These are phyloP conservation scores for Platycnemis pennipes DNA, from an alignment of 2,888 invertebrate genomes.

Conservation along the genomic window DNA sequence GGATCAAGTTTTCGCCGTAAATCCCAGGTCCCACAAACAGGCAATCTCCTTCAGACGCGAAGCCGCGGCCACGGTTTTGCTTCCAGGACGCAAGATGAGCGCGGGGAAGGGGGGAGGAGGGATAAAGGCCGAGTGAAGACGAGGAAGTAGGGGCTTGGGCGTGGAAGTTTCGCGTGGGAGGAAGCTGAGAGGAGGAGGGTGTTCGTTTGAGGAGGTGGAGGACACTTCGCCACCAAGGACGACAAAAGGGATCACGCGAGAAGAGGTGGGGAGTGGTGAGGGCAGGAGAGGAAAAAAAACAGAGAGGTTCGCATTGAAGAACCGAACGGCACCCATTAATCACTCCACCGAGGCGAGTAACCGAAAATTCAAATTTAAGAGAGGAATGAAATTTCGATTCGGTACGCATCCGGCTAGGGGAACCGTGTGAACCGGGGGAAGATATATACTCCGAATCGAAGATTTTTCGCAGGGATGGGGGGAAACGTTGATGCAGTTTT, in stretches of 20 bases:
- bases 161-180: background rate
- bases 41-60: conserved; percentile 54
- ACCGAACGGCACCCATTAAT: background rate
- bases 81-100: background rate
- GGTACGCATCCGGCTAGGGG: background rate
- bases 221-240: background rate
- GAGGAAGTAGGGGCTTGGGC: background rate
- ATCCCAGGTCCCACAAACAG: conserved; percentile 51
- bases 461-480: background rate
- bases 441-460: background rate
- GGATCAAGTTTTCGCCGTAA: conserved; percentile 64
- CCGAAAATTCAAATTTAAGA: background rate
- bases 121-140: too few species aligned
- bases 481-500: too few species aligned
- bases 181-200: background rate
- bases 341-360: background rate
- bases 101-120: background rate
- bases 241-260: background rate
- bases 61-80: background rate
- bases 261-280: background rate
- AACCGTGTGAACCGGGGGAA: too few species aligned
- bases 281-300: background rate
- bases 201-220: background rate
- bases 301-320: background rate
- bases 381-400: background rate